Base-by-base conservation (phyloP, 2,888 invertebrate species). In the Lycophotia porphyrea region DNA sequence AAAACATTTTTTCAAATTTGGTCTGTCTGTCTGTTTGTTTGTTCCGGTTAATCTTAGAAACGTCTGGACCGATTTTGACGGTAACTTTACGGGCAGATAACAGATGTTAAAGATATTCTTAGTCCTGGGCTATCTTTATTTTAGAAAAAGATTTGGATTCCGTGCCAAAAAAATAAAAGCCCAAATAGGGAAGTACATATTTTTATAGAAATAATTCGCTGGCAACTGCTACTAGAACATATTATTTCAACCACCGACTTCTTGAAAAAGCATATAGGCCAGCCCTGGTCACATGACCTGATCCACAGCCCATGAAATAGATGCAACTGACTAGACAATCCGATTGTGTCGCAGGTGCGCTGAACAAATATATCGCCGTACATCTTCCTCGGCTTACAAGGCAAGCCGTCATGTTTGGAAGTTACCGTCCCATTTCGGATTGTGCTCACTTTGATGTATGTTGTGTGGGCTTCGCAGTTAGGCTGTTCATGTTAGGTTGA, bases 311-410 rank as follows among this genome's bases (percentile, higher is more conserved):
- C 78, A 72, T 84, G 78, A 85, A 78, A 78, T 78, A 74, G 68
- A 74, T 71, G 81, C 85, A 79, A 76, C 78, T 72, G 74, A 71
- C 72, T 79, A 76, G 69, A 68, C 74, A 72, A 78, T 78, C 71
- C 34, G 73, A 77, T 80, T 63, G 81, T 18, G 73, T 42, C 75
- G 7, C 85, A 85, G 86, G 86, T 85, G 85, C 71, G 39, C 58
- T 44, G 71, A 70, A 78, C 81, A 78, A 79, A 75, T 78, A 67
- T 81, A 77, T 79, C 65, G 65, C 66, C 31, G 44, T 77, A 70
- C 36, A 71, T 81, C 75, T 71, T 49, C 68, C 71, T 61, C 34
- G 74, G 68, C 36, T 82, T 75, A 71, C 52, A 27, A 60, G 52
- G 34, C 36, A 42, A 60, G 55, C 65, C 39, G 44, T 65, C 60